Evolutionary conservation across 1,140 invertebrate species (phyloP), one percentile per base, ranked within the genome.

Genomic region (Eufriesea mexicana): DNA sequence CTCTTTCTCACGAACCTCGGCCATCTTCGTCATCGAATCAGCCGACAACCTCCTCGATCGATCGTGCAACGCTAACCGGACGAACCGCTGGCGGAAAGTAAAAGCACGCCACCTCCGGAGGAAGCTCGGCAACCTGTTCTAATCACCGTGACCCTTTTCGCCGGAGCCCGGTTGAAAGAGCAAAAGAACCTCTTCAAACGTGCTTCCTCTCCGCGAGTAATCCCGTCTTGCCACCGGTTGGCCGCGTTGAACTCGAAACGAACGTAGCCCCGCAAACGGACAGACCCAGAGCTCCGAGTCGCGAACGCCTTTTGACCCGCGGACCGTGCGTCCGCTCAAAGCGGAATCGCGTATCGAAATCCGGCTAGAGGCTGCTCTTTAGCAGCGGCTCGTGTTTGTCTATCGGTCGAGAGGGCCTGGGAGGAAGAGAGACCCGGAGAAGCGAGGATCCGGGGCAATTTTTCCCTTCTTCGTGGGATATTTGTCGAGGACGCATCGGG

Each of bases 301-400:
- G 10, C 25, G 47, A 10, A 16, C 45, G 23, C 25, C 74, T 64
- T 77, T 77, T 77, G 74, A 77, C 74, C 28, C 74, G 45, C 68
- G 68, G 47, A 71, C 61, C 74, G 61, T 66, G 61, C 45, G 25
- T n/a, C 47, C 47, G 59, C 51, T 77, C 74, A 77, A 77, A 77
- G 74, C 45, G 61, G 16, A 51, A 77, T 64, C 74, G 45, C 8
- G 20, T 35, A 23, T 49, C 61, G 45, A 35, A 35, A 77, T 35
- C 74, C 25, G 28, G 16, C 5, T 25, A 12, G 23, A 28, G 18
- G 23, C 10, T n/a, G 64, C 51, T 79, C 51, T 45, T 79, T 70
- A 70, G 59, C 64, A 18, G 18, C 66, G 64, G 5, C 5, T 7
- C 12, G 54, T 70, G 66, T 70, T 79, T 70, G 64, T 59, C 62